Evolutionary conservation across 2,888 invertebrate species (phyloP), one percentile per base, ranked within the genome.

Genomic region (Synanthedon andrenaeformis): DNA sequence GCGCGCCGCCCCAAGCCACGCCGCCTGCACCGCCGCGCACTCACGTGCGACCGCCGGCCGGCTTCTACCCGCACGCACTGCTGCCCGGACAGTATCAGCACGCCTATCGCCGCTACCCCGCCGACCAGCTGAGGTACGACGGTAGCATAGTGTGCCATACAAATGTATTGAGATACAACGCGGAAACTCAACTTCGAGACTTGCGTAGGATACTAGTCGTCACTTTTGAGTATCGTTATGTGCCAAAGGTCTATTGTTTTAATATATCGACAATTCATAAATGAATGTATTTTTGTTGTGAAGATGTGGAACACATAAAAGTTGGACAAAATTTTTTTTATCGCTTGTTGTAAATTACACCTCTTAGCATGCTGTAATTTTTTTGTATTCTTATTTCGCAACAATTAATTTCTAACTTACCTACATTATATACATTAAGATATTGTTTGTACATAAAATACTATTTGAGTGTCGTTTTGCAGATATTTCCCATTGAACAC

Each of bases 51-150:
- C 89, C 90, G 55, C 87, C 89, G 52, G 85, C 84, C 52, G 89
- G 89, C 62, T 79, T 91, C 77, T 99, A 98, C 89, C 99, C 99
- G 17, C 92, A 98, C 57, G 93, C 98, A 50, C 88, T 99, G 59
- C 92, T 99, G 65, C 97, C 98, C 42, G 98, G 98, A n/a, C 99
- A 99, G 86, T 99, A 92, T 85, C 94, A 95, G 63, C 96, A 97
- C 78, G 90, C 91, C 72, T 98, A 94, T 81, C 91, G 93, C 68
- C 66, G 78, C 55, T 98, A 96, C 76, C 92, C 94, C 2, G 88
- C 96, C 5, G 91, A 93, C 12, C 96, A 98, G 79, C 87, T 99
- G 19, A 63, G 82, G 82, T 81, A 4, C 51, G 53, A 35, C 35
- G 23, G 23, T 23, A 23, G 4, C 23, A 23, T 4, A 23, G 23